Evolutionary conservation across 2,888 invertebrate species (phyloP).

Genomic region (Cynaeus angustus): DNA sequence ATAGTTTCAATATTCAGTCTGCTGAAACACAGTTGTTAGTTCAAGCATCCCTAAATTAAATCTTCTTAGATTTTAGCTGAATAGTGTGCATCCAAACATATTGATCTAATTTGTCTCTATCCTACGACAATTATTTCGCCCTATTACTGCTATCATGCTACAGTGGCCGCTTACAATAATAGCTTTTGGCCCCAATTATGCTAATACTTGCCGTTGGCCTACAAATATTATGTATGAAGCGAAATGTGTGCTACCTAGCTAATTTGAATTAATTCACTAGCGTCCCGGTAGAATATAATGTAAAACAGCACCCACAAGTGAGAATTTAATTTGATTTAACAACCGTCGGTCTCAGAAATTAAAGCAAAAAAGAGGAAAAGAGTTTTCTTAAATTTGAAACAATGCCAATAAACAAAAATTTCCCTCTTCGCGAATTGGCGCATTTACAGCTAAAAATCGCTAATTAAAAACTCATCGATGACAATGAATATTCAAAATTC

Average conservation of each 20-base stretch:
- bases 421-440: background rate
- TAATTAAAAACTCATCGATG: slow-evolving; percentile 23
- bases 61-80: too few species aligned
- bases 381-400: too few species aligned
- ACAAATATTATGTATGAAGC: slow-evolving; percentile 34
- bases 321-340: slow-evolving; percentile 40
- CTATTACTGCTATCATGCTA: slow-evolving; percentile 19
- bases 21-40: too few species aligned
- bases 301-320: slow-evolving; percentile 21
- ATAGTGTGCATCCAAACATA: background rate
- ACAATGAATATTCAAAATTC: slow-evolving; percentile 39
- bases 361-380: too few species aligned
- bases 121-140: slow-evolving; percentile 11
- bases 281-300: slow-evolving; percentile 16
- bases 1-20: too few species aligned
- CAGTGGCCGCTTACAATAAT: slow-evolving; percentile 22
- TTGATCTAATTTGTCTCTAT: background rate
- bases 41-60: too few species aligned
- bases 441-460: background rate
- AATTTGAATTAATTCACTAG: slow-evolving; percentile 37
- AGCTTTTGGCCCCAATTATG: slow-evolving; percentile 34
- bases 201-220: slow-evolving; percentile 23
- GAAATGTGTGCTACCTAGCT: slow-evolving; percentile 26
- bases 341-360: slow-evolving; percentile 4
- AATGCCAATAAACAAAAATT: too few species aligned